Base-by-base conservation (phyloP, 2,797 vertebrate species). In the Phalanger gymnotis region DNA sequence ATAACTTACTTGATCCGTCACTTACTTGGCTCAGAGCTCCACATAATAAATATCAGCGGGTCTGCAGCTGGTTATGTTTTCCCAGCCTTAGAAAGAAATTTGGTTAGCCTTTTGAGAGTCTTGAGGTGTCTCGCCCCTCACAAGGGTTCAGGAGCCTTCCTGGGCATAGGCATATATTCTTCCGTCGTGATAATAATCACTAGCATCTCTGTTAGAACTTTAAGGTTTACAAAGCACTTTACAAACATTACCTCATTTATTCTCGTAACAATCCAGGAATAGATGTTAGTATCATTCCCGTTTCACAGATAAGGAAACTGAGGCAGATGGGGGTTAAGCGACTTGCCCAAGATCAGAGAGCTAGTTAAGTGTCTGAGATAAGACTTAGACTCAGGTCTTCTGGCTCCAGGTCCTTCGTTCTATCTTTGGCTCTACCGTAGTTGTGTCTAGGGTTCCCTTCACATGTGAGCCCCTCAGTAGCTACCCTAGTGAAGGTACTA, bases 81-180 rank as follows among this genome's bases (percentile, higher is more conserved):
- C 40, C 66, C n/a, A 81, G 73, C 25, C 19, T 19, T 47, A 27
- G 40, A 81, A 81, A 81, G 66, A 73, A 73, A 40, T n/a, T n/a
- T 55, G 54, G 19, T 73, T 47, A 81, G 19, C 19, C 25, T 14
- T 94, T 53, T 91, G 54, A 92, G 95, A 96, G 52, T 28, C 53
- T 92, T n/a, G 0, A 2, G 53, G 53, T 94, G 91, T 96, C 57
- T 14, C 57, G 30, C 90, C 96, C 73, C 54, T 90, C 54, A 25
- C 40, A 61, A 92, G 87, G 30, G 34, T 61, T 40, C 27, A 90
- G 9, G 22, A 73, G 27, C 4, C 52, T 81, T 22, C 40, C 0
- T 19, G 28, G 81, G 54, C 22, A 7, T 22, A 81, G n/a, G n/a
- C n/a, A 95, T 94, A 66, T 91, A 94, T 56, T 87, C 91, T 81